phyloP scores from a whole-genome alignment of 2,888 invertebrate genomes.

The Macrophya annulata region DNA sequence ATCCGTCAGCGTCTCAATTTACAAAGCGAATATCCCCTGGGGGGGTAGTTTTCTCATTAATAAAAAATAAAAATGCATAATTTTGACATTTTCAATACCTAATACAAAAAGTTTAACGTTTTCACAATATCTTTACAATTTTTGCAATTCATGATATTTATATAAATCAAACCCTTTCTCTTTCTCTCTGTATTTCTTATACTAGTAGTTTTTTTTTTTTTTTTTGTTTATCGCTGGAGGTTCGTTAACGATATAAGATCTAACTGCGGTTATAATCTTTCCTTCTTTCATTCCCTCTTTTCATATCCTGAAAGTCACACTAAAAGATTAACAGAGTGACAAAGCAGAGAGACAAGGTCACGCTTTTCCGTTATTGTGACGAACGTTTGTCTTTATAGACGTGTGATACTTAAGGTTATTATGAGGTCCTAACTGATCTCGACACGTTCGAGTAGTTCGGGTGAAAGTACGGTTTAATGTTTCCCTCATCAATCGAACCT shows the following conservation, averaged over 20 bases:
- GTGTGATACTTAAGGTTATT: slow-evolving; percentile 8
- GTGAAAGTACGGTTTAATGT: background rate
- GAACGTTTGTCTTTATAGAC: slow-evolving; percentile 19
- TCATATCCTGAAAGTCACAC: background rate
- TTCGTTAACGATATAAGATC: background rate
- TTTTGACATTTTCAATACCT: too few species aligned
- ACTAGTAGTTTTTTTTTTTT: background rate
- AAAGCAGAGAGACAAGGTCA: slow-evolving; percentile 12
- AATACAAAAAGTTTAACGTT: too few species aligned
- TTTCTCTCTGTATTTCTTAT: too few species aligned
- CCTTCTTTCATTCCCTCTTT: background rate
- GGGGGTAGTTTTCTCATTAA: background rate
- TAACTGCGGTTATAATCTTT: background rate
- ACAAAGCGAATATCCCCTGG: background rate
- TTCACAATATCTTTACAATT: too few species aligned
- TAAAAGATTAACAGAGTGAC: slow-evolving; percentile 38
- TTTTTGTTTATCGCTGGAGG: background rate
- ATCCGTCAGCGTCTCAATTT: background rate
- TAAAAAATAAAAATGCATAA: background rate
- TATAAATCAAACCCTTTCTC: background rate
- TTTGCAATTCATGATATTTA: background rate
- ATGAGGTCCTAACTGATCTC: slow-evolving; percentile 7
- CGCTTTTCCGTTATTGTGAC: background rate
- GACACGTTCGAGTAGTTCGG: slow-evolving; percentile 3
- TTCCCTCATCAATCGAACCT: background rate